Conservation (phyloP, 2,888 invertebrate genomes). For the Amphipyra tragopoginis region DNA sequence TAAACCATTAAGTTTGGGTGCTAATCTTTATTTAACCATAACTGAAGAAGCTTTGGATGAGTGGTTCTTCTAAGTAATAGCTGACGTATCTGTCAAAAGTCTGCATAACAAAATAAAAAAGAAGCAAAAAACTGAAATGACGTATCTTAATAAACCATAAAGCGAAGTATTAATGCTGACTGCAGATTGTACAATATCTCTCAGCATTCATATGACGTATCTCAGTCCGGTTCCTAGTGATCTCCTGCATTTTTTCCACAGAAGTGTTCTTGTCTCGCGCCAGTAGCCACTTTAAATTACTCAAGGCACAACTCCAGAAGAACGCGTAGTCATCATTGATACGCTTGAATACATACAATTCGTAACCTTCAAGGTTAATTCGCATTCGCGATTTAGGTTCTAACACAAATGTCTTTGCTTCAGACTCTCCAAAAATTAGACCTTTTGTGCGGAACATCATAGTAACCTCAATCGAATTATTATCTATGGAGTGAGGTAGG, state of each 20-base stretch:
- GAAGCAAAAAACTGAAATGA: no score
- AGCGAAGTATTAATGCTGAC: no score
- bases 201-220: neutral
- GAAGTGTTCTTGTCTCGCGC: slow-evolving; percentile 3
- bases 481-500: slow-evolving; percentile 28
- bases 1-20: no score
- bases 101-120: no score
- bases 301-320: slow-evolving; percentile 34
- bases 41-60: no score
- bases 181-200: slow-evolving; percentile 31
- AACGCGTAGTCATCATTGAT: slow-evolving; percentile 37
- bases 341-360: slow-evolving; percentile 17
- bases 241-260: slow-evolving; percentile 19
- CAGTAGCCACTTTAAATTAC: slow-evolving; percentile 26
- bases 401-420: slow-evolving; percentile 37
- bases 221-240: slow-evolving; percentile 20
- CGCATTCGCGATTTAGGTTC: slow-evolving; percentile 16
- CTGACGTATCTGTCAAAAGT: no score
- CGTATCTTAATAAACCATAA: no score
- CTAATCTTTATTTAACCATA: no score
- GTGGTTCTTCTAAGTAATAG: no score
- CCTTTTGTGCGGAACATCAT: slow-evolving; percentile 15
- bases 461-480: neutral
- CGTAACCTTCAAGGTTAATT: neutral
- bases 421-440: slow-evolving; percentile 21